Evolutionary conservation across 2,113 vertebrate genomes (phyloP).

Genomic region (Megaceryle maxima): DNA sequence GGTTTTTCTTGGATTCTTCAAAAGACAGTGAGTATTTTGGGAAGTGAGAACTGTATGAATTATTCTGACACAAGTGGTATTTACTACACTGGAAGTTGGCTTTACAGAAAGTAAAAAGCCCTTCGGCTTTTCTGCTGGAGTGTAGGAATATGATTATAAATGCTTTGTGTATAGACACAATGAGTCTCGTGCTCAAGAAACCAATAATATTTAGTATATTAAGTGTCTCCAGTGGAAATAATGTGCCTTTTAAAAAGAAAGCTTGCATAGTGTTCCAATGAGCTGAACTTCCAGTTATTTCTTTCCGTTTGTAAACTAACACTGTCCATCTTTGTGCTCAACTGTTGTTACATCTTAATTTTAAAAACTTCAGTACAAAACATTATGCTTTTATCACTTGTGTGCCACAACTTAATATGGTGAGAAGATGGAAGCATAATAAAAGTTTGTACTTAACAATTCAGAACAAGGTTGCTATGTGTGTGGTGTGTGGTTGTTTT

Average conservation of each 20-base stretch:
- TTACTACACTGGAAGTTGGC: background rate
- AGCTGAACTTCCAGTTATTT: background rate
- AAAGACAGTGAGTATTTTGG: background rate
- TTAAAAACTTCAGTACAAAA: background rate
- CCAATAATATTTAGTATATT: background rate
- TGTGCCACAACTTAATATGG: background rate
- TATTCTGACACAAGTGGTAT: background rate
- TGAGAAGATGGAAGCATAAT: slow-evolving; percentile 29
- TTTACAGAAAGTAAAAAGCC: background rate
- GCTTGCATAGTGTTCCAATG: background rate
- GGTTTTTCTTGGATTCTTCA: background rate
- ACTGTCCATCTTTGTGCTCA: background rate
- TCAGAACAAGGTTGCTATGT: background rate
- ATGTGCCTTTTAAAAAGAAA: background rate
- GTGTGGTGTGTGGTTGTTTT: no score
- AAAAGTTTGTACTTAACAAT: background rate
- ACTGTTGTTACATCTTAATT: background rate
- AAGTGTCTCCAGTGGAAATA: background rate
- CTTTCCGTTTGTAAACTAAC: background rate
- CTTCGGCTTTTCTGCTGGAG: background rate
- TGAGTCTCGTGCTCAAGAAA: background rate
- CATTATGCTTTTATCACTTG: background rate
- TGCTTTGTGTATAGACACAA: background rate
- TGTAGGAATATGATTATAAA: background rate
- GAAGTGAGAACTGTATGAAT: background rate